Evolutionary conservation across 2,888 invertebrate genomes (phyloP), one percentile per base, ranked within the genome.

Genomic region (Cetonia aurata): DNA sequence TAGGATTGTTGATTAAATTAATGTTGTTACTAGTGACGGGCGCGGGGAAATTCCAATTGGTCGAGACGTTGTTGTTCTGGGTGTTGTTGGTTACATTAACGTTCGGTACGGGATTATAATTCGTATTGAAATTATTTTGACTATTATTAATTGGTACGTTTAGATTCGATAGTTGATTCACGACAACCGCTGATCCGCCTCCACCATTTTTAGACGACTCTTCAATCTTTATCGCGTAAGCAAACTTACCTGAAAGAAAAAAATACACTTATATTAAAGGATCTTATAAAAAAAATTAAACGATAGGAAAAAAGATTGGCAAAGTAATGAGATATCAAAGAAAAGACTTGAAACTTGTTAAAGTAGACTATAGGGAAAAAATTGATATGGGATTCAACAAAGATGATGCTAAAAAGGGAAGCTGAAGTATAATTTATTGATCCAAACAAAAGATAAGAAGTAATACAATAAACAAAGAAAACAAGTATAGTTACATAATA

Each of bases 161-260:
- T 12, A 62, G 42, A 8, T 55, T 70, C 19, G 65, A 55, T 25
- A 70, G 13, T 52, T 66, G 70, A 52, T 70, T 70, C n/a, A 70
- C 37, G 12, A 70, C 66, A 3, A 70, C 66, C 10, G 66, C 65
- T 6, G 62, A 65, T 6, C 65, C 65, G 0, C 56, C 48, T 13
- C 65, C 65, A 10, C 56, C 52, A 42, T 56, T 67, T 67, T 71
- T 72, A 37, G 37, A 13, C 9, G 56, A 53, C 12, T 78, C 75
- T 19, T 78, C 77, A 6, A 76, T 66, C 71, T 80, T 80, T 33
- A 78, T 67, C 0, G 78, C 70, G 60, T 80, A 80, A 6, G 79
- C 70, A 67, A 76, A 77, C 71, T 79, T 79, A 59, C 74, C 75
- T 50, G 74, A 3, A 25, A 25, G 3, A 25, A 25, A 4, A 25